Base-by-base conservation (phyloP, 2,888 invertebrate species). In the Plebejus melissa region DNA sequence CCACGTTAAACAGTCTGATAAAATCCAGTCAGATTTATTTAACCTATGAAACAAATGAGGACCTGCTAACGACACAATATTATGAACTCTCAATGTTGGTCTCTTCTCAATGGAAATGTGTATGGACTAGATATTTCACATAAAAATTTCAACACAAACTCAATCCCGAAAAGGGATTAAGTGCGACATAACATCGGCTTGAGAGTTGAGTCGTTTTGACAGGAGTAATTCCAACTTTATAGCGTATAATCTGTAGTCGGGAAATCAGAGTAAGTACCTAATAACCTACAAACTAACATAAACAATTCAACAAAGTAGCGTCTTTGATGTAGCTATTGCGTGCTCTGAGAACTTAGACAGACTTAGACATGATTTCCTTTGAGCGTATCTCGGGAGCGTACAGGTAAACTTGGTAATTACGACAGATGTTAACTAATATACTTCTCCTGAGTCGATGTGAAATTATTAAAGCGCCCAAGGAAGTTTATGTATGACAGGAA, bases 341-440 rank as follows among this genome's bases (percentile, higher is more conserved):
- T 71, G 71, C 77, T 83, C 86, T 84, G 85, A 86, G 86, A 86
- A 84, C 83, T 85, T 86, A 87, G 86, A 87, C 84, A 87, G 85
- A 85, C 82, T 84, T 82, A 83, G 82, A 83, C 83, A 85, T 82
- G 83, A 85, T 86, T 88, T 83, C 85, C 88, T 87, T 87, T 87
- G 86, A 88, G 46, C 22, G 46, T 46, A 81, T 84, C 88, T 81
- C 85, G 72, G 76, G 86, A 81, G 87, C 80, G 77, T 70, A 88
- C 88, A 91, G 90, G 89, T 91, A 90, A 88, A 71, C 71, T 71
- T 46, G 11, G 71, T 46, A 71, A 71, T 71, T 71, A 71, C 46
- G 22, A 71, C 41, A 71, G 70, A n/a, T 41, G 65, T 65, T 65
- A 65, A 65, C 32, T 65, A 32, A 36, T 32, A 65, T 36, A 65